Evolutionary conservation across 2,888 invertebrate genomes (phyloP).

Genomic region (Lithodes maja): DNA sequence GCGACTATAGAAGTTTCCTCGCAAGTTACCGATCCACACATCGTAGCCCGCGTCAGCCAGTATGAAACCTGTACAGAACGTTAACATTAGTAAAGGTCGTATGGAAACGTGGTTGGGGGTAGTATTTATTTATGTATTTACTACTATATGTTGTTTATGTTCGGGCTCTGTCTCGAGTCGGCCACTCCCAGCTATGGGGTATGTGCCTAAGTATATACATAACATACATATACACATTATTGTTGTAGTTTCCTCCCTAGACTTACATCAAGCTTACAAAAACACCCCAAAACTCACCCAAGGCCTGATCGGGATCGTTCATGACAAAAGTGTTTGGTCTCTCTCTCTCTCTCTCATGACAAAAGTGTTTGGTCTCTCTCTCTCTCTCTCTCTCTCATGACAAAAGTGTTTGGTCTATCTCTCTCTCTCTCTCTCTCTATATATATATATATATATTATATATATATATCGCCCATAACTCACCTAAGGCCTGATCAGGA

Average conservation of each 20-base stretch:
- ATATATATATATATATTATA: no score
- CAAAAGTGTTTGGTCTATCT: no score
- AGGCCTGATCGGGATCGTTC: conserved; percentile 81
- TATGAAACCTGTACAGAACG: conserved; percentile 74
- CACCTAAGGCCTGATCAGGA: conserved; percentile 82
- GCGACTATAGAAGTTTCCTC: conserved; percentile 84
- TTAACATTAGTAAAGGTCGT: neutral
- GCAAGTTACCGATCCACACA: conserved; percentile 88
- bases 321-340: conserved; percentile 78
- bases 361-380: no score
- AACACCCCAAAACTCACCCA: conserved; percentile 3
- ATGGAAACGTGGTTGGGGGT: neutral
- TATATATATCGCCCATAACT: neutral
- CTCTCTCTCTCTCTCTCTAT: no score
- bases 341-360: no score
- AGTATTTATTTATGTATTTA: conserved; percentile 12
- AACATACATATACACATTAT: neutral
- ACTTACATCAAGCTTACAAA: no score
- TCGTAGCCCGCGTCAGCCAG: conserved; percentile 83
- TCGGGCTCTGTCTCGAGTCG: no score
- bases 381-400: no score
- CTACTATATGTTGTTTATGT: no score
- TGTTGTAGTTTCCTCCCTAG: neutral
- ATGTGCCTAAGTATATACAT: no score
- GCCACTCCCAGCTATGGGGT: no score